Evolutionary conservation across 2,888 invertebrate species (phyloP).

Genomic region (Helobdella robusta): DNA sequence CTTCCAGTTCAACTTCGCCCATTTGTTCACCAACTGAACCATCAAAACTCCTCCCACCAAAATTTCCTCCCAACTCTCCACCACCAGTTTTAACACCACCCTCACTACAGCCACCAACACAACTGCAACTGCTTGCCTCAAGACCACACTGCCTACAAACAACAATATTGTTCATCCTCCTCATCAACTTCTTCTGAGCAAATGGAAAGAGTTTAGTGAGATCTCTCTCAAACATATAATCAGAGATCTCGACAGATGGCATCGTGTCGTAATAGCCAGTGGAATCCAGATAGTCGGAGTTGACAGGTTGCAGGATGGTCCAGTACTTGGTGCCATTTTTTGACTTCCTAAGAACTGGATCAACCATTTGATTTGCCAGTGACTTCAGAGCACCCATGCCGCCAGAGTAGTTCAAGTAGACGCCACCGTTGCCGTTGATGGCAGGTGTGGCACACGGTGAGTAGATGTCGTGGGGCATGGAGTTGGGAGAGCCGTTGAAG

Average conservation of each 20-base stretch:
- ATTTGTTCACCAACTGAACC: no score
- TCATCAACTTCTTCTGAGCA: no score
- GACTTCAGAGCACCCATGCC: not conserved
- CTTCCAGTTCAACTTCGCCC: no score
- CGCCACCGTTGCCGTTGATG: not conserved
- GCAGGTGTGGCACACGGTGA: not conserved
- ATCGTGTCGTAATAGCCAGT: conserved; percentile 23
- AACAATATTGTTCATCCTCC: no score
- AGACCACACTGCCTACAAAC: no score
- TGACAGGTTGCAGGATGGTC: conserved; percentile 19
- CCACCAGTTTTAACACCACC: no score
- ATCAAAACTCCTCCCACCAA: no score
- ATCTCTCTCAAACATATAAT: not conserved
- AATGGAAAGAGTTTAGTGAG: no score
- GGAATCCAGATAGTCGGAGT: conserved; percentile 7
- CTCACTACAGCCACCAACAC: no score
- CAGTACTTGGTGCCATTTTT: conserved; percentile 9
- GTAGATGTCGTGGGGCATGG: not conserved
- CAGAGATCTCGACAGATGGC: conserved; percentile 10
- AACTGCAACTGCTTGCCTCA: no score
- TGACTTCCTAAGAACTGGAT: not conserved
- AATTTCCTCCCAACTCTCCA: no score
- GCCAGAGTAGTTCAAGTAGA: not conserved
- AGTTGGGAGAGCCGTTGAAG: not conserved
- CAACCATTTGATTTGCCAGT: not conserved